These are phyloP conservation scores for Anodontia alba DNA, from an alignment of 2,888 invertebrate species.

Conservation along the genomic window DNA sequence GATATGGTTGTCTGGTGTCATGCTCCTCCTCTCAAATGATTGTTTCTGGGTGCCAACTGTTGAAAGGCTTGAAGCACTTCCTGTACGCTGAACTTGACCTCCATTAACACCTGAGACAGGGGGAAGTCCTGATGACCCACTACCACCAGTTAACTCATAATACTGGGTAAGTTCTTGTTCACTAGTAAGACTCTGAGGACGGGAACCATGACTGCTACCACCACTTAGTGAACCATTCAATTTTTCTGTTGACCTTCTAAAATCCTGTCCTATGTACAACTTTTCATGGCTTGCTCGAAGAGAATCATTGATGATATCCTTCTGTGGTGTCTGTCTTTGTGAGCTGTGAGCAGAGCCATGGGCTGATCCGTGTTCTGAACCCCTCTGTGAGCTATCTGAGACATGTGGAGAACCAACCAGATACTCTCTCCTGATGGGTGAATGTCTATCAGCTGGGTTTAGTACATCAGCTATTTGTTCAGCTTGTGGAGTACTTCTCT, in stretches of 20 bases:
- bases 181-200: constrained; percentile 74
- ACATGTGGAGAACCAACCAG: constrained; percentile 43
- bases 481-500: constrained; percentile 42
- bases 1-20: constrained; percentile 74
- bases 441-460: constrained; percentile 63
- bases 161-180: constrained; percentile 78
- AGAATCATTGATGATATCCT: constrained; percentile 51
- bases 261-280: constrained; percentile 48
- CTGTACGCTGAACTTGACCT: constrained; percentile 36
- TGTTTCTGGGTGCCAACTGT: constrained; percentile 57
- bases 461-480: constrained; percentile 64
- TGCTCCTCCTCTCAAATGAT: constrained; percentile 65
- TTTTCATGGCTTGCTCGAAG: constrained; percentile 66
- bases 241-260: constrained; percentile 33
- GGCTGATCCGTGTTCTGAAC: constrained; percentile 17
- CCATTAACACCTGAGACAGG: constrained; percentile 13
- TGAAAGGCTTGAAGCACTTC: constrained; percentile 65
- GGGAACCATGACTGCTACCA: constrained; percentile 54
- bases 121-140: constrained; percentile 15
- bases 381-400: constrained; percentile 25
- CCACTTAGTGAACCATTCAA: constrained; percentile 23
- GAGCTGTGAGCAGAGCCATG: constrained; percentile 33
- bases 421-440: constrained; percentile 58
- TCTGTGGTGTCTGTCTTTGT: constrained; percentile 54
- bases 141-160: constrained; percentile 56